Base-by-base conservation (phyloP, 1,140 invertebrate genomes). In the Leptinotarsa undecemlineata region DNA sequence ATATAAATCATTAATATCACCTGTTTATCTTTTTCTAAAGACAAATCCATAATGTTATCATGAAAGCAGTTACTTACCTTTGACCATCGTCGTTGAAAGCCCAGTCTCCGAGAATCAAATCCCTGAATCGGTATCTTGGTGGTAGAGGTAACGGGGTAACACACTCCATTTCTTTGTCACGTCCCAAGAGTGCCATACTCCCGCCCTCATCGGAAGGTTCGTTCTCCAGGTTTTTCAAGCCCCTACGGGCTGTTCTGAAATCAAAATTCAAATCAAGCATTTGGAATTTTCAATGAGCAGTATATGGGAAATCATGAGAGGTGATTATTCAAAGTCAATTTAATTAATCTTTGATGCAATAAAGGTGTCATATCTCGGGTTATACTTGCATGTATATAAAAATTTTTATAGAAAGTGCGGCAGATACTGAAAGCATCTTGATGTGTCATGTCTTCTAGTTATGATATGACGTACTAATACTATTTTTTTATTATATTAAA, bases 91-190 rank as follows among this genome's bases (percentile, higher is more conserved):
- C 92, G 81, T 91, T 91, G 84, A 92, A 92, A 23, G 91, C 91
- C 81, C 91, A 93, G 85, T 94, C 93, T 60, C 93, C 93, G 76
- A 92, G 87, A 74, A 94, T 89, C 75, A 94, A 88, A 86, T 94
- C 92, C 70, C 93, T 88, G 77, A 94, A 90, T 33, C 92, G 89
- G 86, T 94, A 94, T 74, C 93, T 84, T 3, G 91, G 82, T 61
- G 81, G 83, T 67, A 81, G 79, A 62, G 79, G 82, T 48, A 73
- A 72, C 61, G 78, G 76, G 60, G 77, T 76, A 4, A 78, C 77
- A 61, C 62, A 70, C 60, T 82, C 81, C 74, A 78, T 81, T 63
- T 82, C 82, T 72, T 75, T 78, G 33, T 82, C 82, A 14, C 76
- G 71, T 48, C 66, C 77, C 66, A 82, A 73, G 62, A 82, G 71